phyloP scores from a whole-genome alignment of 2,113 vertebrate genomes.

The Cebidichthys violaceus region DNA sequence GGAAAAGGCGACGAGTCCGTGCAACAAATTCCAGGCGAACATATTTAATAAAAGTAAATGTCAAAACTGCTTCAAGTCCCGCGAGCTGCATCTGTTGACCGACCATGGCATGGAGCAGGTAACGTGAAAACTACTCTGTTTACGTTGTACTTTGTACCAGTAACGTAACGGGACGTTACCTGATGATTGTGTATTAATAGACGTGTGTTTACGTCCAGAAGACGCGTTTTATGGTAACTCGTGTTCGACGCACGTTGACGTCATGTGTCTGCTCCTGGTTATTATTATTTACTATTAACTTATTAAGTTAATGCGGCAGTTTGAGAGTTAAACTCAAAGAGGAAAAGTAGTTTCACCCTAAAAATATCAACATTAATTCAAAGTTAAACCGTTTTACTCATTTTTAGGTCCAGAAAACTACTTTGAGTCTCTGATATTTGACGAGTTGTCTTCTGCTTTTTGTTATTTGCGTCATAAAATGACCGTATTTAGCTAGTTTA shows the following conservation, averaged over 20 bases:
- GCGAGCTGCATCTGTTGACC: conserved; percentile 73
- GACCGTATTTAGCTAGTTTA: background rate
- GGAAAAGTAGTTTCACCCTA: background rate
- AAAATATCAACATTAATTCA: background rate
- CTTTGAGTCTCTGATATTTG: too few species aligned
- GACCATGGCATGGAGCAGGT: conserved; percentile 76
- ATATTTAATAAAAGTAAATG: conserved; percentile 82
- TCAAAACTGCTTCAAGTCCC: conserved; percentile 83
- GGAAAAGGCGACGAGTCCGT: conserved; percentile 63
- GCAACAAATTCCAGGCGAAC: conserved; percentile 78
- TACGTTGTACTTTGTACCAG: background rate
- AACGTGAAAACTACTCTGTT: background rate
- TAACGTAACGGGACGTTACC: background rate
- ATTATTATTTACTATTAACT: too few species aligned
- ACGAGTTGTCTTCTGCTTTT: background rate
- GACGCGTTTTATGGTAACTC: background rate
- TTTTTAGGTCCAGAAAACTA: background rate
- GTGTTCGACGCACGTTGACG: background rate
- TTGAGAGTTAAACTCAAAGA: background rate
- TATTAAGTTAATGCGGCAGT: background rate
- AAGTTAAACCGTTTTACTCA: too few species aligned
- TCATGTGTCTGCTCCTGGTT: background rate
- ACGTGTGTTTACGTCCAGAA: background rate
- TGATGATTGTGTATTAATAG: background rate
- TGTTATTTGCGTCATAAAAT: background rate